These are phyloP conservation scores for Drosophila dunni DNA, from an alignment of 1,140 invertebrate genomes.

Conservation along the genomic window DNA sequence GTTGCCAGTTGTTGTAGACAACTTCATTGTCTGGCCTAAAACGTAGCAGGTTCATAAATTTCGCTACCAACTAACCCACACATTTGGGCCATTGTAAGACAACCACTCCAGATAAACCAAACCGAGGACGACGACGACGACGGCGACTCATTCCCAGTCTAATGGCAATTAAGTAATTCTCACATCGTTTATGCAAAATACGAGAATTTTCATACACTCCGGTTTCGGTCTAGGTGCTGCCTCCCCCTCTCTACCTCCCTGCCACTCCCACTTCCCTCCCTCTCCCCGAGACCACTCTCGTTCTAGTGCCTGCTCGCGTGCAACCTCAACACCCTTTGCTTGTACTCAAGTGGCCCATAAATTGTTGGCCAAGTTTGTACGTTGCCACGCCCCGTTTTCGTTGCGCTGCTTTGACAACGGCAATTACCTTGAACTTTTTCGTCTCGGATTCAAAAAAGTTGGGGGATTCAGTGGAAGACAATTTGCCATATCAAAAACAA, in stretches of 20 bases:
- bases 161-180: slow-evolving; percentile 81
- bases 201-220: slow-evolving; percentile 47
- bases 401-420: slow-evolving; percentile 81
- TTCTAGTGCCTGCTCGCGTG: slow-evolving; percentile 76
- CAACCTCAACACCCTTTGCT: slow-evolving; percentile 83
- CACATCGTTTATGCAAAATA: slow-evolving; percentile 83
- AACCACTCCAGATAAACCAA: slow-evolving; percentile 18
- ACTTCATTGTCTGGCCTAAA: slow-evolving; percentile 71
- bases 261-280: not conserved
- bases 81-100: slow-evolving; percentile 24
- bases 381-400: slow-evolving; percentile 73
- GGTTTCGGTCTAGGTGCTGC: slow-evolving; percentile 5
- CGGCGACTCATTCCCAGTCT: slow-evolving; percentile 42
- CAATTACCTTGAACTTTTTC: slow-evolving; percentile 80
- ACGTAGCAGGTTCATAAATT: slow-evolving; percentile 63
- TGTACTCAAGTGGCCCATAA: slow-evolving; percentile 83
- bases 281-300: not conserved
- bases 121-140: no score
- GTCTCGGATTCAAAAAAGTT: slow-evolving; percentile 20
- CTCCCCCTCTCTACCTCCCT: not conserved
- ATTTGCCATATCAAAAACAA: slow-evolving; percentile 52
- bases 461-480: slow-evolving; percentile 34
- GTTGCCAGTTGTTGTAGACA: slow-evolving; percentile 58
- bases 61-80: slow-evolving; percentile 39
- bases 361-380: slow-evolving; percentile 79